These are phyloP conservation scores for Metridium senile DNA, from an alignment of 92 coral and sea anemone genomes.

Conservation along the genomic window DNA sequence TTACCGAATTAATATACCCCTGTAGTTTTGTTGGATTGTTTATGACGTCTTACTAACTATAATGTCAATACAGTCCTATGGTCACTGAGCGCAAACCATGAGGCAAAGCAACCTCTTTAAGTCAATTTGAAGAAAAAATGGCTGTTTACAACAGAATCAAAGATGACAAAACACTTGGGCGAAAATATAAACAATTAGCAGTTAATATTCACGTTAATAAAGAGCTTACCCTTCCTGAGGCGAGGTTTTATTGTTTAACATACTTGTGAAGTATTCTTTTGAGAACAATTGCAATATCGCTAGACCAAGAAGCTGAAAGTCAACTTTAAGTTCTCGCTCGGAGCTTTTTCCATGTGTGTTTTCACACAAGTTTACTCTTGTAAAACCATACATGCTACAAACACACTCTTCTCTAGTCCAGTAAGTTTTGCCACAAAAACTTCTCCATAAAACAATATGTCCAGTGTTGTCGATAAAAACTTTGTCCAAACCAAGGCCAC, in stretches of 20 bases:
- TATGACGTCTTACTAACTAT: too few species aligned
- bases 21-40: too few species aligned
- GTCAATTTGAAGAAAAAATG: not conserved
- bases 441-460: conserved; percentile 82
- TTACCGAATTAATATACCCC: too few species aligned
- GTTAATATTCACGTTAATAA: conserved; percentile 12
- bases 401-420: conserved; percentile 83
- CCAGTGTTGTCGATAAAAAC: conserved; percentile 72
- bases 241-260: conserved; percentile 11
- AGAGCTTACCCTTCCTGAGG: conserved; percentile 35
- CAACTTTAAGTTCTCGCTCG: conserved; percentile 32
- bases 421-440: conserved; percentile 78
- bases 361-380: conserved; percentile 56
- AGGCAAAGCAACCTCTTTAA: not conserved
- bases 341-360: conserved; percentile 40
- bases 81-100: not conserved
- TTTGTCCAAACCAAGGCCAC: conserved; percentile 70
- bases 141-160: not conserved
- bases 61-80: not conserved
- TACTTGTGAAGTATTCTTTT: conserved; percentile 24
- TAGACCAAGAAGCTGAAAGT: conserved; percentile 34
- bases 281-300: conserved; percentile 35
- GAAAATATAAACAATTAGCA: conserved; percentile 10
- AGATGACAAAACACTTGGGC: not conserved
- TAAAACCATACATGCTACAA: conserved; percentile 61